Percentiles rank a stretch among this genome's conserved stretches.
These are phyloP conservation scores for Euborellia annulipes DNA, from an alignment of 1,140 invertebrate genomes.

Conservation along the genomic window DNA sequence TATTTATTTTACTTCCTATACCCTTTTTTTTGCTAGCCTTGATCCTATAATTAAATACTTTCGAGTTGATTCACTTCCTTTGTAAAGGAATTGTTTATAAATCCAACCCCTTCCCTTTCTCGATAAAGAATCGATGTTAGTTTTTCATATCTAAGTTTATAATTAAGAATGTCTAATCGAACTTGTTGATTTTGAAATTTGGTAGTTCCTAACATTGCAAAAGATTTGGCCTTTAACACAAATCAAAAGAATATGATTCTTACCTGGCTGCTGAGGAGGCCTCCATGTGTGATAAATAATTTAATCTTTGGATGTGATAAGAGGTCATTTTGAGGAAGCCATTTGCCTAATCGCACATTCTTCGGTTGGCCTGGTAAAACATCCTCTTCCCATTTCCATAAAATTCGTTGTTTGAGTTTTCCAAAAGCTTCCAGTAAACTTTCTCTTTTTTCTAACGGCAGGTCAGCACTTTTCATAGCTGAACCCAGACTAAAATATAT, in stretches of 20 bases:
- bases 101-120: too few species aligned
- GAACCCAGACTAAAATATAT: conserved; percentile 41
- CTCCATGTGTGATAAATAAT: conserved; percentile 33
- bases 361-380: conserved; percentile 13
- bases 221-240: too few species aligned
- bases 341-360: conserved; percentile 24
- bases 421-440: conserved; percentile 35
- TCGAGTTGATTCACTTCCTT: too few species aligned
- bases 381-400: conserved; percentile 23
- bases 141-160: too few species aligned
- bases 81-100: too few species aligned
- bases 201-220: too few species aligned
- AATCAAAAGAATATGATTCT: conserved; percentile 11
- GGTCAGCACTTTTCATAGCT: conserved; percentile 34
- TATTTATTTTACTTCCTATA: too few species aligned
- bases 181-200: too few species aligned
- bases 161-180: too few species aligned
- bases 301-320: conserved; percentile 17
- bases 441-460: conserved; percentile 31
- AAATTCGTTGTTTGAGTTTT: conserved; percentile 33
- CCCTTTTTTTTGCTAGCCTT: too few species aligned
- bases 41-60: too few species aligned
- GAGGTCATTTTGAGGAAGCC: conserved; percentile 27
- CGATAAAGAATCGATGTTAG: too few species aligned
- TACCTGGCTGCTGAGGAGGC: conserved; percentile 39